Base-by-base conservation (phyloP, 2,113 vertebrate genomes). In the Ursus arctos region DNA sequence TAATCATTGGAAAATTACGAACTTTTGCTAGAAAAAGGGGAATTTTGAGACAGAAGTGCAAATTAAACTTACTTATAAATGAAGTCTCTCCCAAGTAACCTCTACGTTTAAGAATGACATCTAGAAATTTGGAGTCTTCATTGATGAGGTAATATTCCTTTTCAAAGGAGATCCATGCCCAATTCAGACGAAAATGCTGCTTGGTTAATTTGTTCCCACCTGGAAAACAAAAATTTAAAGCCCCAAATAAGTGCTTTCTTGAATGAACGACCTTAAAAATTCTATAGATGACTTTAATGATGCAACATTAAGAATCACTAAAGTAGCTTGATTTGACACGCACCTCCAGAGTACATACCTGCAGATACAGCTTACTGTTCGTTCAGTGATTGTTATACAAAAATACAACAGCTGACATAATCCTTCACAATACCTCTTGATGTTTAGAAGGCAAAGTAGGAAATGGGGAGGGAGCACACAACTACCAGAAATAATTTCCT, bases 131-230 rank as follows among this genome's bases (percentile, higher is more conserved):
- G 96, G 98, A 98, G 85, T 99, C 99, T 95, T 99, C 99, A 15
- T 99, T 99, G 98, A 99, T 98, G 88, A 99, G 98, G 53, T 99
- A 99, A 98, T 99, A 99, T 13, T 99, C 99, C 93, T 99, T 99
- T 98, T 99, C 99, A 94, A 99, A 98, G 12, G 99, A 99, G 96
- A 99, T 99, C 99, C 99, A 99, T 24, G 99, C 99, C 99, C 99
- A 99, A 79, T 99, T 99, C 77, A 99, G 98, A 85, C 98, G 99
- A 98, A 99, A 99, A 95, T 99, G 98, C 98, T 99, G 99, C 95
- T 99, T 99, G 97, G 99, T 99, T 97, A 99, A 98, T 93, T 98
- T 99, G 98, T 99, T 99, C 76, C 99, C 99, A 76, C 99, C 99
- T 99, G 98, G 47, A 98, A 98, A 97, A 98, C 24, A 98, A 83